Percentiles rank a stretch among this genome's conserved stretches.
Conservation (phyloP, 1,140 invertebrate genomes). For the Phymorhynchus buccinoides region DNA sequence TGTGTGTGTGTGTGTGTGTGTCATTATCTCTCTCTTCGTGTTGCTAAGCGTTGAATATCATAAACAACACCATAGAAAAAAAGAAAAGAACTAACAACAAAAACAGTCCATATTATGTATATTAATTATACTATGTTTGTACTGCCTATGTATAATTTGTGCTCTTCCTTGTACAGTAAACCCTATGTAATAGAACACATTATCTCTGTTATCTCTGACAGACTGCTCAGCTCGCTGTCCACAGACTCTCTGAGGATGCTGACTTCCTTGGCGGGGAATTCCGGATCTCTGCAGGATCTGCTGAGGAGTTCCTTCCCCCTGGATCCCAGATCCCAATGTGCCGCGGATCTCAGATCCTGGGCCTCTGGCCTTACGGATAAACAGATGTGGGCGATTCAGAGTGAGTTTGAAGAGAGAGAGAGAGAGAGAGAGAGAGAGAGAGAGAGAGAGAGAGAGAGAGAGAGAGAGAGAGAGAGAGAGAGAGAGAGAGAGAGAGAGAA, state of each 20-base stretch:
- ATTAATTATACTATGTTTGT: no score
- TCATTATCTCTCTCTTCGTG: no score
- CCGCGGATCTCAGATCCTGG: not conserved
- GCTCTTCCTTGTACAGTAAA: no score
- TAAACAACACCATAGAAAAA: no score
- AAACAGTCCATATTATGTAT: no score
- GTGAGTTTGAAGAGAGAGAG: not conserved
- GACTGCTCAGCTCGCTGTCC: not conserved
- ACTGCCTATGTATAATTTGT: no score
- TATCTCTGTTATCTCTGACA: not conserved
- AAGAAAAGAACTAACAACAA: no score
- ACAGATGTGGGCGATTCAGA: not conserved
- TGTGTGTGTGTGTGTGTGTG: no score
- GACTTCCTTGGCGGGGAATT: not conserved
- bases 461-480: not conserved
- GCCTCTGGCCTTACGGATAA: not conserved
- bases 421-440: conserved; percentile 13
- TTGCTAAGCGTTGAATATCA: no score
- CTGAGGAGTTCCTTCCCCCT: not conserved
- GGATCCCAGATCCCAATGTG: not conserved
- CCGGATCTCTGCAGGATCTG: not conserved
- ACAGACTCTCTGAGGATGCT: not conserved
- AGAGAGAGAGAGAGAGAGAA: conserved; percentile 11
- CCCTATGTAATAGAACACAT: no score
- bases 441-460: not conserved